A percentile compares a stretch with the other conserved stretches of the same genome.
phyloP scores from a whole-genome alignment of 1,140 invertebrate species.

The Drosophila neocordata region DNA sequence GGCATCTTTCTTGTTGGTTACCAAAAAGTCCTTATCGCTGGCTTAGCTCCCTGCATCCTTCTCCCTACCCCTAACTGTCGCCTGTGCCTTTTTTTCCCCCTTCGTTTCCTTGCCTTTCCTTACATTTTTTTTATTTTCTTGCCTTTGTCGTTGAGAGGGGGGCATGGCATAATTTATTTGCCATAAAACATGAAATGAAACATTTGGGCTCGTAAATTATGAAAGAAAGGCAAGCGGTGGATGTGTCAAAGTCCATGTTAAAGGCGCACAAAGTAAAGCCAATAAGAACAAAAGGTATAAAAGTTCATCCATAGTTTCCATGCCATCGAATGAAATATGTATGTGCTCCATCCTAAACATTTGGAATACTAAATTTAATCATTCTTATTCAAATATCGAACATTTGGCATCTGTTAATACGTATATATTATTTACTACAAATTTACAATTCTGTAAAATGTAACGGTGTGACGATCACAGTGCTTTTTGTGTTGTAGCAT shows the following conservation, averaged over 20 bases:
- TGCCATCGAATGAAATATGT: background rate
- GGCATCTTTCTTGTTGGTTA: constrained; percentile 35
- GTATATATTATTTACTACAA: too few species aligned
- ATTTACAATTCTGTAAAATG: too few species aligned
- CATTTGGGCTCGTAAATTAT: constrained; percentile 77
- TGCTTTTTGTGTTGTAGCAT: too few species aligned
- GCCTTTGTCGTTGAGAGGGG: constrained; percentile 24
- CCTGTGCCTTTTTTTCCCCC: background rate
- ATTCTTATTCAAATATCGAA: background rate
- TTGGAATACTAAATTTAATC: constrained; percentile 6
- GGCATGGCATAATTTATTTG: constrained; percentile 68
- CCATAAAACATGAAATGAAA: constrained; percentile 79
- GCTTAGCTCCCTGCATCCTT: constrained; percentile 43
- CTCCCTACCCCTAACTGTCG: background rate
- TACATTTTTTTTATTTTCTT: background rate
- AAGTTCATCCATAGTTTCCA: constrained; percentile 12
- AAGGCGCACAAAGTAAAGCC: constrained; percentile 27
- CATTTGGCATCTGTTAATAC: background rate
- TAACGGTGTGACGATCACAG: too few species aligned
- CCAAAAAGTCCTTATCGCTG: constrained; percentile 62
- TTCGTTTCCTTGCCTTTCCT: background rate
- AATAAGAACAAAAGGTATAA: constrained; percentile 38
- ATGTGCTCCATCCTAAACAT: background rate
- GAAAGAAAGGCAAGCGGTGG: constrained; percentile 45
- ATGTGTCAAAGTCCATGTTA: constrained; percentile 41